Conservation (phyloP, 2,113 vertebrate genomes). For the Oryzias celebensis region DNA sequence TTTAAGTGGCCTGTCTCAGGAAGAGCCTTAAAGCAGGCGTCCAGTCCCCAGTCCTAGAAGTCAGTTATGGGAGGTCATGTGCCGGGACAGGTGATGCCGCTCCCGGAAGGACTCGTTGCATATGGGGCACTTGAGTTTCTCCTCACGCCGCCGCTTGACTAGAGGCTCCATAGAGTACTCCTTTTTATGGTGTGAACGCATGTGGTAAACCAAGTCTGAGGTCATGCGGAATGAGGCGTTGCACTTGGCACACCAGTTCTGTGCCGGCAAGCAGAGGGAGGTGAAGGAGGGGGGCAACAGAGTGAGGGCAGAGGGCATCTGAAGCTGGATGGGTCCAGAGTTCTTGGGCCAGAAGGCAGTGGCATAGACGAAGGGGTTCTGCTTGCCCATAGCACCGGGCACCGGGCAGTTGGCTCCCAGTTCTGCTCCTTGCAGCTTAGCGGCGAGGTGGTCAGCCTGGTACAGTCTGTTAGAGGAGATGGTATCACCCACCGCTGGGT, state of each 20-base stretch:
- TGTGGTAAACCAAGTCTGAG: conserved; percentile 98
- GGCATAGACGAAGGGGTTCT: conserved; percentile 91
- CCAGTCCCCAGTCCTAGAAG: conserved; percentile 26
- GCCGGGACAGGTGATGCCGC: conserved; percentile 94
- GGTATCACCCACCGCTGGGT: conserved; percentile 78
- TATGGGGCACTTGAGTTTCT: conserved; percentile 98
- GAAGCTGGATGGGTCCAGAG: conserved; percentile 88
- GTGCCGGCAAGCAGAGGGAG: conserved; percentile 93
- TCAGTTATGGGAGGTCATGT: conserved; percentile 99
- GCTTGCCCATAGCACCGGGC: conserved; percentile 83
- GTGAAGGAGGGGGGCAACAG: conserved; percentile 95
- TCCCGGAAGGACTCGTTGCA: conserved; percentile 98
- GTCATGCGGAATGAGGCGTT: conserved; percentile 99
- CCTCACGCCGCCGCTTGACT: conserved; percentile 91
- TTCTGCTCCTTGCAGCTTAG: conserved; percentile 85
- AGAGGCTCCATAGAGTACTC: conserved; percentile 93
- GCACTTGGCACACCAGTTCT: conserved; percentile 99
- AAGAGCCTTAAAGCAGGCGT: conserved; percentile 32
- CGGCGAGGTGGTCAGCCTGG: conserved; percentile 84
- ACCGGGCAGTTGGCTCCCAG: conserved; percentile 79
- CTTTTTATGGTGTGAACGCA: conserved; percentile 98
- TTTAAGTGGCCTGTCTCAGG: conserved; percentile 23
- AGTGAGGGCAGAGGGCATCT: conserved; percentile 92
- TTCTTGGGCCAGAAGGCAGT: conserved; percentile 95
- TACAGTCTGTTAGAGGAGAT: conserved; percentile 87